Percentiles rank a stretch among this genome's conserved stretches.
phyloP scores from a whole-genome alignment of 2,113 vertebrate genomes.

The Rhinolophus ferrumequinum region DNA sequence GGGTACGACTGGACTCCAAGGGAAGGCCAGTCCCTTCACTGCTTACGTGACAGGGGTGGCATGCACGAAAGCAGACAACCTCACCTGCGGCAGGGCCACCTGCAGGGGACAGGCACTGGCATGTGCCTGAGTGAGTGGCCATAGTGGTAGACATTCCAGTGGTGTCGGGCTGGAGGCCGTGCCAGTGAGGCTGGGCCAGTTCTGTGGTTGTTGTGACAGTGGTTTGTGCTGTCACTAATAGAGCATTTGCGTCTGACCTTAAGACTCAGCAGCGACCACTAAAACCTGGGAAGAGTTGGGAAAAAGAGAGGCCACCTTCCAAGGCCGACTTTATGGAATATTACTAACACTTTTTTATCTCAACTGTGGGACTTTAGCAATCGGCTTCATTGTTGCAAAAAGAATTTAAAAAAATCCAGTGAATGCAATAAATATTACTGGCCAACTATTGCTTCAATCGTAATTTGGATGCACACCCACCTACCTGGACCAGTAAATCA shows the following conservation, averaged over 20 bases:
- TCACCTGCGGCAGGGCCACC: neutral
- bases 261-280: neutral
- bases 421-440: too few species aligned
- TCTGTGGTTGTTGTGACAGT: fast-evolving
- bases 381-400: neutral
- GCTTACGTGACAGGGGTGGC: neutral
- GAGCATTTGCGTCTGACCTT: neutral
- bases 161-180: fast-evolving
- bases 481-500: fast-evolving
- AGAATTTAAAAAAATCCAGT: neutral
- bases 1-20: too few species aligned
- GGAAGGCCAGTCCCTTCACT: neutral
- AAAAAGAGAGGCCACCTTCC: neutral
- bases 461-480: neutral
- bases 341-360: neutral
- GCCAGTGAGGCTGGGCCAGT: neutral
- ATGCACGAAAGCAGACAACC: neutral
- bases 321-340: neutral
- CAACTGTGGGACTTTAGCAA: neutral
- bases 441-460: too few species aligned
- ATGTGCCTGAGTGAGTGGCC: neutral
- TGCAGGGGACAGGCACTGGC: too few species aligned
- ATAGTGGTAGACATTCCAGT: fast-evolving
- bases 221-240: fast-evolving
- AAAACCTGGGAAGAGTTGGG: neutral